Evolutionary conservation across 2,797 vertebrate genomes (phyloP).

Genomic region (Phoebastria nigripes): DNA sequence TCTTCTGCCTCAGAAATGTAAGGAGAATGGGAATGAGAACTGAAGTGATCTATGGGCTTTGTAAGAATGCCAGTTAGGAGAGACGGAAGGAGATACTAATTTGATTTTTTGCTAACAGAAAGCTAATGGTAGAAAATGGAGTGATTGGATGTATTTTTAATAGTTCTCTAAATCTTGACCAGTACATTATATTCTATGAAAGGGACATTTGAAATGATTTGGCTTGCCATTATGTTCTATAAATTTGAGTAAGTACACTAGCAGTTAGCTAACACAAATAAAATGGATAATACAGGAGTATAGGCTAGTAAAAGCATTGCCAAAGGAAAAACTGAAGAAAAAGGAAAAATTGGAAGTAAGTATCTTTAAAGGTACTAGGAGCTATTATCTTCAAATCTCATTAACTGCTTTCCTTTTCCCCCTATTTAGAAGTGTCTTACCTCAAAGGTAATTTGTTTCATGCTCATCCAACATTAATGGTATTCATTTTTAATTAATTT

Average conservation of each 20-base stretch:
- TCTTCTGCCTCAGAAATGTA: neutral
- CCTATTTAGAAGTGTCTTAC: conserved; percentile 25
- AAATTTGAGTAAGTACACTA: neutral
- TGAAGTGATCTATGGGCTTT: neutral
- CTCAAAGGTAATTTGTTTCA: conserved; percentile 61
- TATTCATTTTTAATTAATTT: conserved; percentile 68
- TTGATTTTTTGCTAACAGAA: conserved; percentile 16
- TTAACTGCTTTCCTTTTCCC: neutral
- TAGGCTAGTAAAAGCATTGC: neutral
- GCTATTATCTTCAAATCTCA: neutral
- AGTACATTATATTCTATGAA: neutral
- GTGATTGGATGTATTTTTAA: neutral
- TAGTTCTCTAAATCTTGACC: conserved; percentile 18
- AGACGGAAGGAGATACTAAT: neutral
- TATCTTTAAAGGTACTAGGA: neutral
- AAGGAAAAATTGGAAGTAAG: neutral
- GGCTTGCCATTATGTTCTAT: neutral
- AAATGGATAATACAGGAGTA: neutral
- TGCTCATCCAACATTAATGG: conserved; percentile 56
- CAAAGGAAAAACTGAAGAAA: neutral
- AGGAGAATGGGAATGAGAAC: neutral
- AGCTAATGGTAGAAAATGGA: neutral
- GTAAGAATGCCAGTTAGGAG: neutral
- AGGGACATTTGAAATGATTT: neutral
- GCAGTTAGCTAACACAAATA: neutral